Evolutionary conservation across 64 coral and sea anemone genomes (phyloP).

Genomic region (Actinia equina): DNA sequence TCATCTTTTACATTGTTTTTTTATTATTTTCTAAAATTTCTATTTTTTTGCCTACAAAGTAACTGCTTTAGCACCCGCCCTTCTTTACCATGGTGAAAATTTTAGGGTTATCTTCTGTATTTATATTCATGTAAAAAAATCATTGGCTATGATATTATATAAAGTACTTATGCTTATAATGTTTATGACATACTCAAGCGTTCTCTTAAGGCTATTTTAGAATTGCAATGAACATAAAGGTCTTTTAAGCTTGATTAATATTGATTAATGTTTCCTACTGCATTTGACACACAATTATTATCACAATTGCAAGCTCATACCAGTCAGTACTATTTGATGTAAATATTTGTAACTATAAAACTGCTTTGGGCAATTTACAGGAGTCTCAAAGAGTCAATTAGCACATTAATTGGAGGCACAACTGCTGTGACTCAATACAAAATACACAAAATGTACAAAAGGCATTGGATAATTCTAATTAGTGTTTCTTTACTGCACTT

Average conservation of each 20-base stretch:
- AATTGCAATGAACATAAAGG: not conserved
- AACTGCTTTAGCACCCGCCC: too few species aligned
- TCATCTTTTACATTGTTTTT: too few species aligned
- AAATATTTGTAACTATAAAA: not conserved
- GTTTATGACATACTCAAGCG: too few species aligned
- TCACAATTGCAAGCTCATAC: too few species aligned
- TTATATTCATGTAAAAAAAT: too few species aligned
- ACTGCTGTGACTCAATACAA: slow-evolving; percentile 5
- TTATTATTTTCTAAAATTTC: too few species aligned
- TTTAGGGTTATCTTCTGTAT: too few species aligned
- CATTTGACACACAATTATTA: too few species aligned
- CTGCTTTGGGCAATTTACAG: not conserved
- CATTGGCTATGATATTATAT: too few species aligned
- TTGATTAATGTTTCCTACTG: not conserved
- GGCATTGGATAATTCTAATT: not conserved
- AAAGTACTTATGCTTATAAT: too few species aligned
- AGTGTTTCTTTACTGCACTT: not conserved
- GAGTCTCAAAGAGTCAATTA: not conserved
- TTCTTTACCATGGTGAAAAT: too few species aligned
- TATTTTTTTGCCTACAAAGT: too few species aligned
- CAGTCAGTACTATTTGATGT: not conserved
- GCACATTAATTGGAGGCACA: not conserved
- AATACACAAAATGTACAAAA: not conserved
- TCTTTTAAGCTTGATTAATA: not conserved
- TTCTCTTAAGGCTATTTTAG: not conserved